Percentiles rank a stretch among this genome's conserved stretches.
Conservation (phyloP, 2,888 invertebrate species). For the Apamea sordens region DNA sequence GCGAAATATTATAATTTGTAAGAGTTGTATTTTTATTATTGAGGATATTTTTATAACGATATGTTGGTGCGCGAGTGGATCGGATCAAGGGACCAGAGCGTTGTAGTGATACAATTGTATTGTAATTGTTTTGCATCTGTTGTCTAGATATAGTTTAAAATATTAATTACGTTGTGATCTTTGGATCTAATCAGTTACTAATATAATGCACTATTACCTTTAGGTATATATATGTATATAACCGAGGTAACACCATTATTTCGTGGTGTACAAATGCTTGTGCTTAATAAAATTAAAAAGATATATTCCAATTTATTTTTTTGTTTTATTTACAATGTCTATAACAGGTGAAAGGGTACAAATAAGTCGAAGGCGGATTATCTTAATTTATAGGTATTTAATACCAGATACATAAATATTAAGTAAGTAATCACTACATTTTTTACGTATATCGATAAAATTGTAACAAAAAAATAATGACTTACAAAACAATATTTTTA, state of each 20-base stretch:
- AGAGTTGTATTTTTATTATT: slow-evolving; percentile 65
- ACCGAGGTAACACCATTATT: slow-evolving; percentile 66
- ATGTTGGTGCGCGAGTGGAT: slow-evolving; percentile 74
- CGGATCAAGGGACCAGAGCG: slow-evolving; percentile 83
- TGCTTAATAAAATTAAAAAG: slow-evolving; percentile 86
- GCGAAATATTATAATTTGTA: slow-evolving; percentile 55
- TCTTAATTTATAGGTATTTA: slow-evolving; percentile 55
- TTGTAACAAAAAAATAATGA: slow-evolving; percentile 10
- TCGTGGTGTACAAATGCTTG: slow-evolving; percentile 81
- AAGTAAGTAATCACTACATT: slow-evolving; percentile 47
- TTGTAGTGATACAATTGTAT: slow-evolving; percentile 71
- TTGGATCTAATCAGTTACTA: slow-evolving; percentile 82
- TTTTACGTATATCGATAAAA: slow-evolving; percentile 18
- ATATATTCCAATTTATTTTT: slow-evolving; percentile 81
- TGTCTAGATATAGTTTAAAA: slow-evolving; percentile 73
- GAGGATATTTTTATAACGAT: slow-evolving; percentile 69
- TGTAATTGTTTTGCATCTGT: slow-evolving; percentile 74
- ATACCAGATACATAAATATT: slow-evolving; percentile 59
- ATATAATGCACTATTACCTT: slow-evolving; percentile 79
- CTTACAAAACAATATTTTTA: slow-evolving; percentile 35
- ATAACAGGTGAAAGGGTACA: slow-evolving; percentile 27
- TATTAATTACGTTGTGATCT: slow-evolving; percentile 82
- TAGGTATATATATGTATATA: slow-evolving; percentile 78
- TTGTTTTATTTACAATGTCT: slow-evolving; percentile 73
- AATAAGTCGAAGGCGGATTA: slow-evolving; percentile 38